Evolutionary conservation across 2,888 invertebrate species (phyloP), one percentile per base, ranked within the genome.

Genomic region (Dasypogon diadema): DNA sequence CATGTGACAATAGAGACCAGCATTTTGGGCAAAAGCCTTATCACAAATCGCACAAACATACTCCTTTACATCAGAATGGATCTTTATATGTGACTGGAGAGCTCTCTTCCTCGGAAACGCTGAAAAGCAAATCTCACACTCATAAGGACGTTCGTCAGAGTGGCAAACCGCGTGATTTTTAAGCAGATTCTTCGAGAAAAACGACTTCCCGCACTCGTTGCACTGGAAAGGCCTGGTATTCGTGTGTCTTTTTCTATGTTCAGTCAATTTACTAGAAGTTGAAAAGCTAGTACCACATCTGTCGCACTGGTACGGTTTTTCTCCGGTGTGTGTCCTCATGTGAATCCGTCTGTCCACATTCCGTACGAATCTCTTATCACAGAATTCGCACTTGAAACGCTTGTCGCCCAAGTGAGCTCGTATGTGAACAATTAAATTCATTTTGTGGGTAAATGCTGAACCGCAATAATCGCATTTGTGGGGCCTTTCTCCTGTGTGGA

Each of bases 1-100:
- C 84, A 85, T 84, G 55, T 84, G 84, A 12, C 83, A 84, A 5
- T 85, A 83, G 12, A 84, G 77, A 2, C 86, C 86, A 12, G 84
- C 84, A 34, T 81, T 81, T 79, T 84, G 84, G 1, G 83, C 82
- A 76, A 83, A 84, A 1, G 82, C 82, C 74, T 83, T 82, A 0
- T 81, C 82, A 46, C 84, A 84, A 2, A 83, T 79, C 75, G 83
- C 82, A 76, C 82, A 81, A 78, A 85, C 81, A 82, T 86, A 81
- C 60, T 84, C 81, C 48, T 84, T 84, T 1, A 81, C 79, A 3
- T 79, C 82, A 8, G 82, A 78, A 75, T 84, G 84, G 26, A 84
- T 77, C 75, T 83, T 82, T 55, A 82, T 81, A 78, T 84, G 84
- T 70, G 83, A 82, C 70, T 82, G 81, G 1, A 84, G 80, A 0